phyloP scores from a whole-genome alignment of 2,888 invertebrate species.

The Caenorhabditis sp. region DNA sequence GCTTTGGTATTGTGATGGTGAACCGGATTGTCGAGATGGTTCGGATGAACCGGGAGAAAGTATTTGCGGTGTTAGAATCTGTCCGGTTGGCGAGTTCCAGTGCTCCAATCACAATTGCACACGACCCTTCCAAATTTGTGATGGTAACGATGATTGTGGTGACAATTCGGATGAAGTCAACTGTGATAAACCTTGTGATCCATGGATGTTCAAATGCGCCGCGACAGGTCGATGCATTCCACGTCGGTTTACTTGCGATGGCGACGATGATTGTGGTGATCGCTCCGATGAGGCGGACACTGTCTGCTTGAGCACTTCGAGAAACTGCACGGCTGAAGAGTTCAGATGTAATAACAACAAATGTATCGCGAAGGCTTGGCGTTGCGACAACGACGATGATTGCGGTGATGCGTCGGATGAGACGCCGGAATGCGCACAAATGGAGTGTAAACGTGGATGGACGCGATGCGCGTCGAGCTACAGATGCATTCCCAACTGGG shows the following conservation, averaged over 20 bases:
- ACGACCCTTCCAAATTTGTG: conserved; percentile 79
- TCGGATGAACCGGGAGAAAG: conserved; percentile 80
- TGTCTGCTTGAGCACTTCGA: conserved; percentile 76
- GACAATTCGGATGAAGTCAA: conserved; percentile 68
- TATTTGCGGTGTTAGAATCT: conserved; percentile 66
- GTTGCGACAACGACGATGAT: conserved; percentile 84
- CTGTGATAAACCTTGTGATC: conserved; percentile 70
- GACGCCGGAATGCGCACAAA: conserved; percentile 88
- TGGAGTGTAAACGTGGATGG: conserved; percentile 82
- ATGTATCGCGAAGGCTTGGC: conserved; percentile 83
- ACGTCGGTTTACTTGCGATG: conserved; percentile 64
- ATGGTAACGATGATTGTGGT: conserved; percentile 69
- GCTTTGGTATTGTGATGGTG: conserved; percentile 78
- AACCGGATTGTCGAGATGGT: conserved; percentile 91
- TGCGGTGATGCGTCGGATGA: conserved; percentile 96
- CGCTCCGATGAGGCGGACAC: conserved; percentile 85
- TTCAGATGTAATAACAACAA: conserved; percentile 91
- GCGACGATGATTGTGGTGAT: conserved; percentile 90
- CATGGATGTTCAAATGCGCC: conserved; percentile 71
- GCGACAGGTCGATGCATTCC: conserved; percentile 80
- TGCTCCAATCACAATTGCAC: conserved; percentile 91
- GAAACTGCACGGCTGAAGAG: conserved; percentile 87
- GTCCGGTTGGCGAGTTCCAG: conserved; percentile 84
- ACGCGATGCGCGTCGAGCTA: conserved; percentile 82
- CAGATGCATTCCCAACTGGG: conserved; percentile 86